These are phyloP conservation scores for Drosophila bifasciata DNA, from an alignment of 1,140 invertebrate genomes.

Conservation along the genomic window DNA sequence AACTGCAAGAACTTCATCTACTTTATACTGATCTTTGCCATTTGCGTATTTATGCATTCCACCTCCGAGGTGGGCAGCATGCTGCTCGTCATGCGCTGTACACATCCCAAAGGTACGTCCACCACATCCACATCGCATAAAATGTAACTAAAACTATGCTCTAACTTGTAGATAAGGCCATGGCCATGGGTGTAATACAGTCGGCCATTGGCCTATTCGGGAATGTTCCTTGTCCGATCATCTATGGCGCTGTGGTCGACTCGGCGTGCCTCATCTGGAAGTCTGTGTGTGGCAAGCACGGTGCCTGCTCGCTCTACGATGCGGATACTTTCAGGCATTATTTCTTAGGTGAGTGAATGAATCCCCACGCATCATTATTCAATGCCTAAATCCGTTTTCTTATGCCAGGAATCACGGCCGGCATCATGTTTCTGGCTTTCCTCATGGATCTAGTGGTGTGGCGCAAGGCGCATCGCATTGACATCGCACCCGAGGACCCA, in stretches of 20 bases:
- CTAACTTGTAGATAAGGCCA: constrained; percentile 90
- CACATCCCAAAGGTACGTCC: constrained; percentile 89
- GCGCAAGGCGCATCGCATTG: constrained; percentile 91
- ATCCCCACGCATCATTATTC: background rate
- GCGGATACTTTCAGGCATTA: constrained; percentile 92
- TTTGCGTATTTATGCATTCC: constrained; percentile 95
- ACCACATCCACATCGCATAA: background rate
- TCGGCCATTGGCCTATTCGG: constrained; percentile 96
- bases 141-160: background rate
- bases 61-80: constrained; percentile 96
- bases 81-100: constrained; percentile 94
- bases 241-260: constrained; percentile 96
- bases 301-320: constrained; percentile 94
- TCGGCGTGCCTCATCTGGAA: constrained; percentile 95
- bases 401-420: constrained; percentile 89
- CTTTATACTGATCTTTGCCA: constrained; percentile 94
- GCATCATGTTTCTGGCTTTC: constrained; percentile 92
- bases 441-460: constrained; percentile 92
- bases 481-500: constrained; percentile 85
- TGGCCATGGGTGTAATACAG: constrained; percentile 96
- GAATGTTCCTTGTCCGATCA: constrained; percentile 96
- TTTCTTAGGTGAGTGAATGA: constrained; percentile 89
- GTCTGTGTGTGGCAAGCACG: constrained; percentile 90
- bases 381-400: constrained; percentile 20
- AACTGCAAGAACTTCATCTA: constrained; percentile 91